These are phyloP conservation scores for Tylochromis polylepis DNA, from an alignment of 2,113 vertebrate species.

Conservation along the genomic window DNA sequence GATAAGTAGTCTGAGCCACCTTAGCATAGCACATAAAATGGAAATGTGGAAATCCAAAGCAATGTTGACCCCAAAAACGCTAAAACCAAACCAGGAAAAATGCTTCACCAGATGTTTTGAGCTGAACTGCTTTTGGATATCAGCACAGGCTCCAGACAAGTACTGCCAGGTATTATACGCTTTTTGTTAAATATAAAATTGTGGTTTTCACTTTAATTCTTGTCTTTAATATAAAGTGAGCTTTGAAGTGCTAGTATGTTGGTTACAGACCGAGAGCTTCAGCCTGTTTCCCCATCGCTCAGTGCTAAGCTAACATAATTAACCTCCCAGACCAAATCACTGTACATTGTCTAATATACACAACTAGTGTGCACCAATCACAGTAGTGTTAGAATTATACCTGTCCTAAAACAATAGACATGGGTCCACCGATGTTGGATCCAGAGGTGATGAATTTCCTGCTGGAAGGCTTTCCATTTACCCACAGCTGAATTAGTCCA, in stretches of 20 bases:
- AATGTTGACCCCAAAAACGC: background rate
- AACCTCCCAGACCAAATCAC: background rate
- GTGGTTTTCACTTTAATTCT: background rate
- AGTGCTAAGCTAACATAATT: background rate
- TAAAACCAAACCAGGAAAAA: background rate
- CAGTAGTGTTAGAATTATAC: background rate
- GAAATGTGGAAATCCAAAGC: background rate
- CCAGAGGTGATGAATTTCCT: background rate
- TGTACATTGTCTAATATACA: background rate
- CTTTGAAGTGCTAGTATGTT: background rate
- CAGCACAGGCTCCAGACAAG: background rate
- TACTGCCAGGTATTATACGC: background rate
- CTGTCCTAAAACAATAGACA: constrained; percentile 42
- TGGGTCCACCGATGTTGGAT: background rate
- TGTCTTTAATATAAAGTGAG: background rate
- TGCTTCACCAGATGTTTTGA: background rate
- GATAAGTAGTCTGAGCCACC: background rate
- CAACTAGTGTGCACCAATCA: background rate
- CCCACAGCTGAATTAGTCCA: constrained; percentile 45
- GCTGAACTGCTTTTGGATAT: background rate
- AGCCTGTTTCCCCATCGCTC: background rate
- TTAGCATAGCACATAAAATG: background rate
- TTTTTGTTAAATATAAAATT: background rate
- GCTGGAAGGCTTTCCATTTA: constrained; percentile 18
- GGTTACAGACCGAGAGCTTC: background rate